Percentiles rank a stretch among this genome's conserved stretches.
Evolutionary conservation across 1,140 invertebrate species (phyloP).

Genomic region (Penaeus indicus): DNA sequence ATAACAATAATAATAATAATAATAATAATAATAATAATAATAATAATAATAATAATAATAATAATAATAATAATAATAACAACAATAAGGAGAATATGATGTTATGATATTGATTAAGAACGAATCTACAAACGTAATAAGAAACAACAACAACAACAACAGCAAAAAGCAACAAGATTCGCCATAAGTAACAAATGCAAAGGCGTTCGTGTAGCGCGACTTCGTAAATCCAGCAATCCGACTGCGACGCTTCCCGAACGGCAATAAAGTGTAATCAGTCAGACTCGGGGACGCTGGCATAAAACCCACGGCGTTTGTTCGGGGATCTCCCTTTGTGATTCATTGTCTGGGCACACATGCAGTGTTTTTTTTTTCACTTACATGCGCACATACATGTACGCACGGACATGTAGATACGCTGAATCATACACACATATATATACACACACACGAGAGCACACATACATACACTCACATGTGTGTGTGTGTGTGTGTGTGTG

Average conservation of each 20-base stretch:
- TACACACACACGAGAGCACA: no score
- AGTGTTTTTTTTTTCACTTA: neutral
- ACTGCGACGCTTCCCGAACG: no score
- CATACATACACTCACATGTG: neutral
- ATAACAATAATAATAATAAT: conserved; percentile 14
- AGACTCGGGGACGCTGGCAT: no score
- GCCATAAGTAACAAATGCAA: no score
- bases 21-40: conserved; percentile 14
- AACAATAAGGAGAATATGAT: conserved; percentile 12
- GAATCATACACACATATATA: neutral
- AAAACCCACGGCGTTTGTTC: no score
- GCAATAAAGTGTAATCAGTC: no score
- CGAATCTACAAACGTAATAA: neutral
- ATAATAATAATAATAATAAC: conserved; percentile 13
- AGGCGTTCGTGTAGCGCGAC: no score
- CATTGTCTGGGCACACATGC: no score
- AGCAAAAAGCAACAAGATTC: neutral
- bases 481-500: conserved; percentile 14
- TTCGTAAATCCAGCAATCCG: no score
- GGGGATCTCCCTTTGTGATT: no score
- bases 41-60: conserved; percentile 14
- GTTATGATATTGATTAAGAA: neutral
- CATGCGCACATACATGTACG: conserved; percentile 13
- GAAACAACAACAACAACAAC: neutral
- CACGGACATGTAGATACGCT: neutral